Evolutionary conservation across 2,888 invertebrate species (phyloP), one percentile per base, ranked within the genome.

Genomic region (Hylaea fasciaria): DNA sequence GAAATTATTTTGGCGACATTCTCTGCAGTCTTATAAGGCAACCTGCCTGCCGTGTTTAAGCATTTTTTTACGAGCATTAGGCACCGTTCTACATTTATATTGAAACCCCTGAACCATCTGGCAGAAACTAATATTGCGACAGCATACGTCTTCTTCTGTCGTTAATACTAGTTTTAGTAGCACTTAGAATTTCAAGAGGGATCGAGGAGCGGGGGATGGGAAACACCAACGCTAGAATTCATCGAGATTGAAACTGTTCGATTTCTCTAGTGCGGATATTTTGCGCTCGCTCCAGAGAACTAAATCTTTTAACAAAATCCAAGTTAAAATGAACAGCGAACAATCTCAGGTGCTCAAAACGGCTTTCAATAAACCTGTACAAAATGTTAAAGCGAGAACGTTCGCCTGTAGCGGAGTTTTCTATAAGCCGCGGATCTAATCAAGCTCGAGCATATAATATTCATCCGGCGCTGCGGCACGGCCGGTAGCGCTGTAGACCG

Each of bases 371-470:
- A 59, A 54, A 49, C 49, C 41, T 40, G 37, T 52, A 52, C 54
- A 35, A 49, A 63, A 50, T 58, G 44, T 59, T 49, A 39, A 51
- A 57, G 57, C 57, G 57, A 63, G 63, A 57, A 62, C 56, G 50
- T 62, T 55, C 48, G 29, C 63, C 48, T 49, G 58, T 53, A 59
- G 51, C 53, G n/a, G 57, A 57, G 66, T 74, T 74, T 72, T 72
- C 66, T 64, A 68, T 69, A 62, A 69, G 72, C 69, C 62, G 62
- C 57, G 68, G 68, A 74, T 76, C 66, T 74, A 78, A 81, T 81
- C 74, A 73, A n/a, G 67, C 63, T 65, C 67, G 64, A 73, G 71
- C 73, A 73, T 79, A 77, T 78, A 81, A 78, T 76, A 82, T 80
- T 79, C 71, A 81, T 75, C 76, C 72, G 73, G 67, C 73, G 68